phyloP scores from a whole-genome alignment of 2,888 invertebrate genomes.

The Troides helena region DNA sequence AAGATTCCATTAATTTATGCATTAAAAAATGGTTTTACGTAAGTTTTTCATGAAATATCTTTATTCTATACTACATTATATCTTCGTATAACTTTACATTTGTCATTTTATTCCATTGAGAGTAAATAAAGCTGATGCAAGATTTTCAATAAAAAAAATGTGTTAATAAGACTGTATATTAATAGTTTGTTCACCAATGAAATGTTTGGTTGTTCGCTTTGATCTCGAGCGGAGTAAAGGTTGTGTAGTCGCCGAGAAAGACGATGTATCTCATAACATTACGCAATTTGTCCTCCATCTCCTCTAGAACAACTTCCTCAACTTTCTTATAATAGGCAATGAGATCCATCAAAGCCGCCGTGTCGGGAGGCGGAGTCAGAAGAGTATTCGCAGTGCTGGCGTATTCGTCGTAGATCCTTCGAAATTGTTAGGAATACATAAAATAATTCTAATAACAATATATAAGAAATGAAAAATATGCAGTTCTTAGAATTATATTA shows the following conservation, averaged over 20 bases:
- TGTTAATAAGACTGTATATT: too few relatives aligned
- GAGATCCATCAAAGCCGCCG: slow-evolving; percentile 91
- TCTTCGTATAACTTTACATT: too few relatives aligned
- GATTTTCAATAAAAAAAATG: too few relatives aligned
- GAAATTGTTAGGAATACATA: slow-evolving; percentile 27
- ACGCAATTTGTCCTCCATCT: slow-evolving; percentile 88
- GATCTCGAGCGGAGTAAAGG: slow-evolving; percentile 90
- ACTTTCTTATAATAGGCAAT: slow-evolving; percentile 87
- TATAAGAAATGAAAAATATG: too few relatives aligned
- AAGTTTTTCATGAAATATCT: too few relatives aligned
- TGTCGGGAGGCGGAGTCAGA: slow-evolving; percentile 89
- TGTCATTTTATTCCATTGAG: too few relatives aligned
- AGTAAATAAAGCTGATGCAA: too few relatives aligned
- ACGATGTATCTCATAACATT: slow-evolving; percentile 85
- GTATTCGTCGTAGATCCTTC: slow-evolving; percentile 91
- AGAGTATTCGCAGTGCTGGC: slow-evolving; percentile 88
- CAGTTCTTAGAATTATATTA: too few relatives aligned
- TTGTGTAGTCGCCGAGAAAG: slow-evolving; percentile 91
- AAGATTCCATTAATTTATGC: too few relatives aligned
- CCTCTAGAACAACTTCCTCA: slow-evolving; percentile 83
- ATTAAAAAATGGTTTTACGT: too few relatives aligned
- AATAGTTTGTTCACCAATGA: slow-evolving; percentile 82
- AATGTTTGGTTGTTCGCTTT: slow-evolving; percentile 93
- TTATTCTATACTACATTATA: too few relatives aligned
- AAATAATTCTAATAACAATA: too few relatives aligned